Evolutionary conservation across 2,888 invertebrate species (phyloP).

Genomic region (Monoplex corrugatus): DNA sequence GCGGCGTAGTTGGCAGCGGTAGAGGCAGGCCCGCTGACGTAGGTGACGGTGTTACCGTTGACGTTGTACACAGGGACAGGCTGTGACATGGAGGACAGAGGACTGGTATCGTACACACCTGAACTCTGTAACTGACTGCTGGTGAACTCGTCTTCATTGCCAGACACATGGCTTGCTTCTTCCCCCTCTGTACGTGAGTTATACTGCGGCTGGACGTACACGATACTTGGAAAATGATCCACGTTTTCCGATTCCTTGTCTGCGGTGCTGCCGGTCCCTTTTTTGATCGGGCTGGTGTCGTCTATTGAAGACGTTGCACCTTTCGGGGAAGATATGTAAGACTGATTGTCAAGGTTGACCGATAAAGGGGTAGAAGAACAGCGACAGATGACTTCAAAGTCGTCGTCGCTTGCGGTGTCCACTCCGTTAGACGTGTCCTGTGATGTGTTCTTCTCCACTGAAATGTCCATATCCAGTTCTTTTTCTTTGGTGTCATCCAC

Average conservation of each 20-base stretch:
- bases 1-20: constrained; percentile 38
- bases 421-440: constrained; percentile 40
- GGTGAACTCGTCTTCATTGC: not conserved
- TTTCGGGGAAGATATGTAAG: constrained; percentile 31
- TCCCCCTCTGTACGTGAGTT: not conserved
- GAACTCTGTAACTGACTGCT: not conserved
- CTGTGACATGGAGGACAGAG: constrained; percentile 27
- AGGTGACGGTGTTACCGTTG: constrained; percentile 39
- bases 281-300: constrained; percentile 48
- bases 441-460: constrained; percentile 35
- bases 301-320: constrained; percentile 47
- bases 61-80: constrained; percentile 45
- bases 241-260: not conserved
- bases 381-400: constrained; percentile 61
- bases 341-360: constrained; percentile 9
- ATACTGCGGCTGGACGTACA: constrained; percentile 51
- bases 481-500: constrained; percentile 33
- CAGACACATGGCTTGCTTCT: constrained; percentile 3
- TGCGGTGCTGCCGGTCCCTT: not conserved
- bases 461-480: not conserved
- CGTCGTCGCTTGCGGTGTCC: constrained; percentile 56
- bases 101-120: constrained; percentile 5
- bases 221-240: constrained; percentile 3
- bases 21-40: constrained; percentile 28
- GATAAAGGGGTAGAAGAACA: constrained; percentile 58